Evolutionary conservation across 2,113 vertebrate species (phyloP).

Genomic region (Egretta garzetta): DNA sequence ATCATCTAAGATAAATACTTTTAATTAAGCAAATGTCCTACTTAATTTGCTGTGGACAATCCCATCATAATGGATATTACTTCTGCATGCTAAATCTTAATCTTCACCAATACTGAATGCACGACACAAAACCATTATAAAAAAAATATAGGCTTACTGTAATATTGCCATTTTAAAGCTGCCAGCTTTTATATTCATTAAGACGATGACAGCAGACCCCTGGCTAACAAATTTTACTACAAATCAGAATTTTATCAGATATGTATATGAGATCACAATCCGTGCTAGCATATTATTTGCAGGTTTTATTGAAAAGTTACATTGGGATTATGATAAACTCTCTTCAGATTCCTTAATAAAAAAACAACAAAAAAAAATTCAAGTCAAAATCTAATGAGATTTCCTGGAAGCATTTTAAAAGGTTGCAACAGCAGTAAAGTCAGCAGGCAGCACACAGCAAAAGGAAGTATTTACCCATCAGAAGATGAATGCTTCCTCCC

Average conservation of each 20-base stretch:
- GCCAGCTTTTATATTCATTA: slow-evolving; percentile 27
- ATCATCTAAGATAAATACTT: slow-evolving; percentile 56
- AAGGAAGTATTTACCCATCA: slow-evolving; percentile 17
- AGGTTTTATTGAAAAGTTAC: slow-evolving; percentile 49
- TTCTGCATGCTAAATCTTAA: slow-evolving; percentile 34
- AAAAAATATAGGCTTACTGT: not conserved
- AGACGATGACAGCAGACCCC: slow-evolving; percentile 14
- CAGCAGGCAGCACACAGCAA: not conserved
- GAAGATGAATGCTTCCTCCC: not conserved
- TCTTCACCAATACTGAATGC: slow-evolving; percentile 15
- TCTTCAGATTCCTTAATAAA: slow-evolving; percentile 1
- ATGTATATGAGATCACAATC: slow-evolving; percentile 30
- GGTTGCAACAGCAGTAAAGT: not conserved
- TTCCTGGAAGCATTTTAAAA: slow-evolving; percentile 39
- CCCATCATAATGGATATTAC: slow-evolving; percentile 22
- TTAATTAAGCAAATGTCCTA: slow-evolving; percentile 55
- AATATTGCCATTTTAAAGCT: slow-evolving; percentile 33
- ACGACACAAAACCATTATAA: not conserved
- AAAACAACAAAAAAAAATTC: not conserved
- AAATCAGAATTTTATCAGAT: slow-evolving; percentile 24
- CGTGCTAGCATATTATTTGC: slow-evolving; percentile 3
- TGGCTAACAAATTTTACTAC: not conserved
- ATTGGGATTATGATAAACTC: not conserved
- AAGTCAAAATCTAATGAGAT: not conserved
- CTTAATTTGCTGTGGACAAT: slow-evolving; percentile 10